Base-by-base conservation (phyloP, 2,888 invertebrate species). In the Amphimallon solstitiale region DNA sequence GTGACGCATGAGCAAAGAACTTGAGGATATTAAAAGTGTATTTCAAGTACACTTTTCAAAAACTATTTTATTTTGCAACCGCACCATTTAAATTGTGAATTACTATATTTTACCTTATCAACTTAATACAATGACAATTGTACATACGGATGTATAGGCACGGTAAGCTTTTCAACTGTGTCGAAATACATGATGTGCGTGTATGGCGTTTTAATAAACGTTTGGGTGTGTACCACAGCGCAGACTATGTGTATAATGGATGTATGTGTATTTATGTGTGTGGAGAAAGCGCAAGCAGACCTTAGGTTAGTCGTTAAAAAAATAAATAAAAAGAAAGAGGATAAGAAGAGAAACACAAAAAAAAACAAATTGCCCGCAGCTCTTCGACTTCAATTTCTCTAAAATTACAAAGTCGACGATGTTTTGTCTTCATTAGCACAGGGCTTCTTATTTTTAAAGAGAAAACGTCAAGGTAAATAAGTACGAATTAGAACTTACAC, bases 401-500 rank as follows among this genome's bases (percentile, higher is more conserved):
- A 59, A 59, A 59, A 29, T 15, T 59, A 59, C 45, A 43, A 59
- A 19, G 34, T 38, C 45, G 15, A 59, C 43, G 54, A 12, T 59
- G 56, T 59, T 59, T 59, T 59, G 34, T 43, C 45, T 59, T 59
- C 56, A 59, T 43, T 59, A 59, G 43, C 56, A 59, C 56, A n/a
- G n/a, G n/a, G 43, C 17, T 45, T 59, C 56, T 43, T 45, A 43
- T 29, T 29, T 21, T 15, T 4, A 23, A 29, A 34, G 56, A 59
- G 40, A 43, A 59, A 40, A 59, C 43, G 56, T n/a, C 4, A 43
- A 59, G 43, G 14, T 23, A 59, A 59, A 59, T 43, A 59, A 59
- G 17, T 34, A 59, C 45, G 43, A 43, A 43, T 51, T 59, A 59
- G 40, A 29, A 43, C 14, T 37, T 34, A 29, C n/a, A 29, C 56